Conservation (phyloP, 2,113 vertebrate genomes). For the Corydoras maculifer region DNA sequence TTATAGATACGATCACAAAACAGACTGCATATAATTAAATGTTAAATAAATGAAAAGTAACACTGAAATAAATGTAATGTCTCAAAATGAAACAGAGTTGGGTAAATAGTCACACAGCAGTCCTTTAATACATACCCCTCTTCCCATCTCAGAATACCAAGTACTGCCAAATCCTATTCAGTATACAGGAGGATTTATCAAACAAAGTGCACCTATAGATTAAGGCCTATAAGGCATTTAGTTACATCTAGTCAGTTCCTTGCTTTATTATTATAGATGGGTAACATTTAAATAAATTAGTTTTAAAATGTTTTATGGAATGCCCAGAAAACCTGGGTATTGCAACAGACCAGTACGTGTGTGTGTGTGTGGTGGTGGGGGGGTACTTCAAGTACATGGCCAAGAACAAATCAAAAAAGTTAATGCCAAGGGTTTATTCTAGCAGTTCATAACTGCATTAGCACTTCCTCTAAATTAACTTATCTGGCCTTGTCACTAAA, state of each 20-base stretch:
- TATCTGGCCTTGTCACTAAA: too few species aligned
- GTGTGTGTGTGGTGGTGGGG: too few species aligned
- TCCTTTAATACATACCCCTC: too few species aligned
- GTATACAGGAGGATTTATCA: not conserved
- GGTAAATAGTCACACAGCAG: slow-evolving; percentile 12
- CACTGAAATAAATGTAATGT: not conserved
- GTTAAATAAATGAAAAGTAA: not conserved
- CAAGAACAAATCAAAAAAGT: too few species aligned
- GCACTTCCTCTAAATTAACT: too few species aligned
- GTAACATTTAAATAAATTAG: not conserved
- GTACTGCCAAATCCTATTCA: not conserved
- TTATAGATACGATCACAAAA: not conserved
- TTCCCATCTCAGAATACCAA: not conserved
- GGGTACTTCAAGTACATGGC: too few species aligned
- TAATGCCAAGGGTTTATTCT: too few species aligned
- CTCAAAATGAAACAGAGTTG: not conserved
- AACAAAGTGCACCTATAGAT: slow-evolving; percentile 36
- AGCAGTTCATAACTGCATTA: too few species aligned
- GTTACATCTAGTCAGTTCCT: slow-evolving; percentile 37
- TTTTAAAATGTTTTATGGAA: slow-evolving; percentile 36
- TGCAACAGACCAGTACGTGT: not conserved
- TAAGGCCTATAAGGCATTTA: slow-evolving; percentile 11
- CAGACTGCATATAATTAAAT: not conserved
- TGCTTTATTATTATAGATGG: slow-evolving; percentile 41
- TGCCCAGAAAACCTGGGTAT: slow-evolving; percentile 28